Conservation (phyloP, 2,113 vertebrate genomes). For the Pelecanus crispus region DNA sequence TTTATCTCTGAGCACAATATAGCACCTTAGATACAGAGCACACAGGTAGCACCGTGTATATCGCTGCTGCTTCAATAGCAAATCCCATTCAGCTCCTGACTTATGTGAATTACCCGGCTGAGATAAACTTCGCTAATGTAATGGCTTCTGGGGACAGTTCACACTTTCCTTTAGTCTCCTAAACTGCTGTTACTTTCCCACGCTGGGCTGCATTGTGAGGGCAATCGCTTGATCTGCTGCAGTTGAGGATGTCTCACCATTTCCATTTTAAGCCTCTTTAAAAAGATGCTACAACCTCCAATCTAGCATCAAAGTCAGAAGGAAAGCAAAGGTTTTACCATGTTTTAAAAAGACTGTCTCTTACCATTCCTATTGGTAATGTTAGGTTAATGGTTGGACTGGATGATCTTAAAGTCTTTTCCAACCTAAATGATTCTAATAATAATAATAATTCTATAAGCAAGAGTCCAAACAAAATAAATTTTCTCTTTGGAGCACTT, state of each 20-base stretch:
- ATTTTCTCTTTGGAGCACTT: neutral
- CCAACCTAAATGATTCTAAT: too few species aligned
- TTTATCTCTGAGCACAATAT: constrained; percentile 31
- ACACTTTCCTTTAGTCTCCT: constrained; percentile 32
- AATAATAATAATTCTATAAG: too few species aligned
- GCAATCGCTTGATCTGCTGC: constrained; percentile 16
- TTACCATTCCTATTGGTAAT: neutral
- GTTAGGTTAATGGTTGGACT: too few species aligned
- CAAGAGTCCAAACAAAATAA: neutral
- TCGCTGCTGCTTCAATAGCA: neutral
- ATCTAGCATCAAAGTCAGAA: neutral
- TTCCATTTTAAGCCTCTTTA: constrained; percentile 7
- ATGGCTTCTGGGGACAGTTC: constrained; percentile 43
- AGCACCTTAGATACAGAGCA: constrained; percentile 11
- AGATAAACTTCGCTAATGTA: constrained; percentile 52
- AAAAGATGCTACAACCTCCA: neutral
- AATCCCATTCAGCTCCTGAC: constrained; percentile 36
- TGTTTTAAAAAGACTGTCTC: neutral
- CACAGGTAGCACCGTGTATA: neutral
- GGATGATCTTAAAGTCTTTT: too few species aligned
- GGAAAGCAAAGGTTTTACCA: neutral
- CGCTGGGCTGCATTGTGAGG: neutral
- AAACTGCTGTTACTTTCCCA: neutral
- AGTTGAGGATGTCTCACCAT: neutral
- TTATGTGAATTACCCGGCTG: constrained; percentile 19